Conservation (phyloP, 2,113 vertebrate genomes). For the Numenius arquata region DNA sequence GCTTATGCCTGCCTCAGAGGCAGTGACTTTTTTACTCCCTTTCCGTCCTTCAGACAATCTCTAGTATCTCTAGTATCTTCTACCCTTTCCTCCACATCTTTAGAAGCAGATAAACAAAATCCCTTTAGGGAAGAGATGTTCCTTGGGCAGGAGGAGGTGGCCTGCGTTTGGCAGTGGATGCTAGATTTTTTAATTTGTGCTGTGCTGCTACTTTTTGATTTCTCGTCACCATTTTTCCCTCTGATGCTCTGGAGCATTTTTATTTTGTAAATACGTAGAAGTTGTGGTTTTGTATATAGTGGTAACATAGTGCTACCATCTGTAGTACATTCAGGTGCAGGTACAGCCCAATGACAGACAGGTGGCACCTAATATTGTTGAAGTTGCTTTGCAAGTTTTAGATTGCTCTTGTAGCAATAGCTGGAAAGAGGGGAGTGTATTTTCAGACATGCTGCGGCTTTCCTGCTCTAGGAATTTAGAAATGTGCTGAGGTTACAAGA, state of each 20-base stretch:
- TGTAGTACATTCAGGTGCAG: not conserved
- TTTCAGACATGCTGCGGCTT: not conserved
- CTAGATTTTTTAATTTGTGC: not conserved
- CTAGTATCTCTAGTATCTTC: not conserved
- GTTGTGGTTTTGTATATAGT: not conserved
- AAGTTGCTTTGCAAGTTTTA: not conserved
- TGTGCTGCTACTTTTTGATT: not conserved
- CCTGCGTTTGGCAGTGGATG: not conserved
- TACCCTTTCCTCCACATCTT: not conserved
- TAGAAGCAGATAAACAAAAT: not conserved
- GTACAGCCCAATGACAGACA: not conserved
- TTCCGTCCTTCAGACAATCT: not conserved
- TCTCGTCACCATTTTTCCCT: not conserved
- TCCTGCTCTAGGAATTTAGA: not conserved
- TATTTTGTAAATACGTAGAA: not conserved
- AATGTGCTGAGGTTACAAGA: not conserved
- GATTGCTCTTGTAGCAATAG: not conserved
- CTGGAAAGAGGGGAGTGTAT: not conserved
- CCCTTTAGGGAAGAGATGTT: not conserved
- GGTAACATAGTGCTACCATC: not conserved
- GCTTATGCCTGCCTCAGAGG: not conserved
- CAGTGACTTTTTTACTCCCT: not conserved
- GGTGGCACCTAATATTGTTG: not conserved
- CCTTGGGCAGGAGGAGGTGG: not conserved
- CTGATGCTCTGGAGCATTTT: not conserved